These are phyloP conservation scores for Larimichthys crocea DNA, from an alignment of 2,113 vertebrate species.

Conservation along the genomic window DNA sequence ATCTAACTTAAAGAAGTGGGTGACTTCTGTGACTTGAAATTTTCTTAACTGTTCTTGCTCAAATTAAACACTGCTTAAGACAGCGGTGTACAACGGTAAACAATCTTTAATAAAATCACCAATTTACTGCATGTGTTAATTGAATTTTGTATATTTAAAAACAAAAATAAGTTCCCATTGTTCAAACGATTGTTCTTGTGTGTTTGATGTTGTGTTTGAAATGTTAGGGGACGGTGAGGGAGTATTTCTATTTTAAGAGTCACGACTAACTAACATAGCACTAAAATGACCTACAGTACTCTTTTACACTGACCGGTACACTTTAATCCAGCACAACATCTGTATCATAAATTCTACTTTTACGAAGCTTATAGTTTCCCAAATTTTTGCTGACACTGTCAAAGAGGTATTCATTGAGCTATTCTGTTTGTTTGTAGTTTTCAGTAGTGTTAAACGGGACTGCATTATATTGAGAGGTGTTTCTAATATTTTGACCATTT, in stretches of 20 bases:
- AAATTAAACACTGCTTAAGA: not conserved
- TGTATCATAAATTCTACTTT: too few species aligned
- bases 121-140: not conserved
- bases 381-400: too few species aligned
- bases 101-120: not conserved
- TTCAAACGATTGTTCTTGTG: not conserved
- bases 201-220: not conserved
- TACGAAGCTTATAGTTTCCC: too few species aligned
- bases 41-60: not conserved
- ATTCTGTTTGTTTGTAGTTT: too few species aligned
- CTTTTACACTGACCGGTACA: too few species aligned
- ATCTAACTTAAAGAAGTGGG: not conserved
- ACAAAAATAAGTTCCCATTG: not conserved
- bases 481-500: not conserved
- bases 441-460: too few species aligned
- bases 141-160: too few species aligned
- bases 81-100: not conserved
- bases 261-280: not conserved
- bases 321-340: too few species aligned
- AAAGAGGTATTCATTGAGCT: too few species aligned
- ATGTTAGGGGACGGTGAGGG: not conserved
- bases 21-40: not conserved
- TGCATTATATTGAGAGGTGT: not conserved
- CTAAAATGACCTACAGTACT: not conserved
- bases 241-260: not conserved